phyloP scores from a whole-genome alignment of 2,113 vertebrate genomes.

The Crotalus horridus region DNA sequence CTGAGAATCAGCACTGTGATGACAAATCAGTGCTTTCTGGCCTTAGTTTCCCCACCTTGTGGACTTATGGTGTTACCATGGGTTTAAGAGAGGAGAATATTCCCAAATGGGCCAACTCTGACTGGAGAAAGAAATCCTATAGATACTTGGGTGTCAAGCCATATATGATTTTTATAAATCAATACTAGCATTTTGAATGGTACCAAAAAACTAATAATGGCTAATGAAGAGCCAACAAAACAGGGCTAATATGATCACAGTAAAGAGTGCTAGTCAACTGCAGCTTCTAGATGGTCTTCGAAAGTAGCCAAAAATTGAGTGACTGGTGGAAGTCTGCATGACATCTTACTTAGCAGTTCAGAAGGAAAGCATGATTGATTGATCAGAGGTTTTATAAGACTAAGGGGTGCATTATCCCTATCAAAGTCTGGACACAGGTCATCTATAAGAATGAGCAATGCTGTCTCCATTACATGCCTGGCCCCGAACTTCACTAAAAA shows the following conservation, averaged over 20 bases:
- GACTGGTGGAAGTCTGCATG: not conserved
- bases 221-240: not conserved
- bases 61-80: not conserved
- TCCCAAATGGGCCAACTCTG: not conserved
- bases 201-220: not conserved
- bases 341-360: not conserved
- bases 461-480: not conserved
- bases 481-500: not conserved
- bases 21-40: not conserved
- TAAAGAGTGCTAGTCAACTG: not conserved
- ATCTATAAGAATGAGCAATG: not conserved
- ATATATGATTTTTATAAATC: not conserved
- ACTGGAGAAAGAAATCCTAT: not conserved
- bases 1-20: not conserved
- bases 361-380: not conserved
- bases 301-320: not conserved
- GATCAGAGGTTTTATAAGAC: not conserved
- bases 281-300: not conserved
- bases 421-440: not conserved
- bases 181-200: not conserved
- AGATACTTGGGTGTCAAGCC: not conserved
- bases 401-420: not conserved
- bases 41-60: not conserved
- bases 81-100: not conserved
- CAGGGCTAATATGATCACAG: not conserved